Conservation (phyloP, 30 jellyfish, hydroid and myxozoan genomes). For the Aurelia sp. region DNA sequence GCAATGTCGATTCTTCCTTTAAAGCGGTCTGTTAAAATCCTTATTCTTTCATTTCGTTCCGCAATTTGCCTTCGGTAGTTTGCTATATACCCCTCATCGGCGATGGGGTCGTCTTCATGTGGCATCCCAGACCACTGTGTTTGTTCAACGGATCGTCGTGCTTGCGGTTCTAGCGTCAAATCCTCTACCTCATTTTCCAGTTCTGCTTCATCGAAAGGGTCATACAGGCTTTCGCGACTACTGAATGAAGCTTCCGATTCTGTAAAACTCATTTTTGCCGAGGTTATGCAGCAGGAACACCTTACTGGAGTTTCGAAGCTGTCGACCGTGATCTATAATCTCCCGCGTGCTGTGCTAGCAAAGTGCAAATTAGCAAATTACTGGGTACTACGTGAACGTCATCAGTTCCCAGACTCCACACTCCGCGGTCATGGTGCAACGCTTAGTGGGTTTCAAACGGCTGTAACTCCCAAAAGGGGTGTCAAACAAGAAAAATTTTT, state of each 20-base stretch:
- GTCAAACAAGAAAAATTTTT: too few species aligned
- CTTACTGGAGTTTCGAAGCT: too few species aligned
- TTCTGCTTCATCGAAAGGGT: background rate
- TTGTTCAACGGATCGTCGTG: background rate
- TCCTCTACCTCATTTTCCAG: background rate
- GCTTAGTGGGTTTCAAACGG: too few species aligned
- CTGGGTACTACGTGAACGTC: background rate
- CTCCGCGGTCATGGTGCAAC: slow-evolving; percentile 1
- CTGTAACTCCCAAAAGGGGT: too few species aligned
- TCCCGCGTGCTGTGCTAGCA: background rate
- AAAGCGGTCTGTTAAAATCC: background rate
- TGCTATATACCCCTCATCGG: background rate
- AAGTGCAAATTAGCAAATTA: background rate
- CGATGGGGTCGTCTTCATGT: background rate
- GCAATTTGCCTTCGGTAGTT: background rate
- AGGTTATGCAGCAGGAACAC: too few species aligned
- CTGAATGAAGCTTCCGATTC: background rate
- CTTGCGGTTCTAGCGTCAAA: background rate
- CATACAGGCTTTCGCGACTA: background rate
- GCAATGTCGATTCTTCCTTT: background rate
- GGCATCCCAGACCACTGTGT: slow-evolving; percentile 3
- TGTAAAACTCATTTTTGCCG: background rate
- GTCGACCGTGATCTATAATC: background rate
- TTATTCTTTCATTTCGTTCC: background rate
- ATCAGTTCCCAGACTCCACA: background rate